Base-by-base conservation (phyloP, 1,140 invertebrate genomes). In the Trachymyrmex cornetzi region DNA sequence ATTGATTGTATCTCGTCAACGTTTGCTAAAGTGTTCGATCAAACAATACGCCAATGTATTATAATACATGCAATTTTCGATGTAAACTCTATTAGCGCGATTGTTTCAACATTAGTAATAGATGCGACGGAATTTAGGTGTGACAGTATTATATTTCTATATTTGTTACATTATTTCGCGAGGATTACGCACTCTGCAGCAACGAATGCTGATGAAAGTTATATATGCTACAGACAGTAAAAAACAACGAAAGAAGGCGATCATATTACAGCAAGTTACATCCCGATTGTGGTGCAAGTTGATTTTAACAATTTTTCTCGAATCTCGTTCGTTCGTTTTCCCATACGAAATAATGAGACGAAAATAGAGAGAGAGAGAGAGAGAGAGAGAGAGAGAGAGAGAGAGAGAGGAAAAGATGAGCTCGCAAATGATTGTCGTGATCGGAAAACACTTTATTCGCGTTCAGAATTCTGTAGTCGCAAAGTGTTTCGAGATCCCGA, bases 401-500 rank as follows among this genome's bases (percentile, higher is more conserved):
- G 22, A 61, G 19, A 44, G 19, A 5, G 24, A 30, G 6, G 38
- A 24, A 50, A n/a, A 30, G 19, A 72, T 6, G 19, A 82, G 53
- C 24, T 82, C 55, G 38, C 55, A 74, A 61, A 84, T 63, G 80
- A 75, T 63, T 14, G 27, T 67, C 9, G 69, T 24, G 69, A 84
- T 75, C 55, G 80, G 55, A 84, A 75, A 84, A 84, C 69, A 69
- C 53, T 82, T 82, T 74, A 74, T 38, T 74, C 38, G 34, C 66
- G 12, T 34, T n/a, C 27, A 16, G 66, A 59, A 38, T 34, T 48
- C n/a, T 55, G 14, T 44, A 38, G n/a, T 69, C 27, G 67, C 16
- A n/a, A 53, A 74, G 16, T n/a, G 53, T 57, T 57, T 80, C 24
- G 53, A 48, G 44, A 63, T 63, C 19, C 6, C 3, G 48, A 4